These are phyloP conservation scores for Netelia fuscicornis DNA, from an alignment of 2,888 invertebrate species.

Conservation along the genomic window DNA sequence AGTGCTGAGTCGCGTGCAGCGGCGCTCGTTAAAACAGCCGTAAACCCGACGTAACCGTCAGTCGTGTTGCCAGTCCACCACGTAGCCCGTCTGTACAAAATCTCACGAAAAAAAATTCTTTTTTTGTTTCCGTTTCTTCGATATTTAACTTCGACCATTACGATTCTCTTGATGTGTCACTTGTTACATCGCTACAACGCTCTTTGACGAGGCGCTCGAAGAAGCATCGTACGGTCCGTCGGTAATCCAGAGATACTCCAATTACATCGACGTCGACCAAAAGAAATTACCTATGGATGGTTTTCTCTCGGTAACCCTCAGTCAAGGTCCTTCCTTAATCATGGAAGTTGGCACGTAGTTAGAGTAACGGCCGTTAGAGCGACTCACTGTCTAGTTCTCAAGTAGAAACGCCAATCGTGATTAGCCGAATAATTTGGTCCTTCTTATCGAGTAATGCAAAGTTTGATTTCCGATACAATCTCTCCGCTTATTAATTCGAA, in stretches of 20 bases:
- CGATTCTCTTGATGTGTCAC: background rate
- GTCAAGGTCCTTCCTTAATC: conserved; percentile 60
- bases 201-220: background rate
- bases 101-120: conserved; percentile 62
- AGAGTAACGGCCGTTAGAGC: conserved; percentile 79
- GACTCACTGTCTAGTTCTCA: conserved; percentile 76
- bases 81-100: conserved; percentile 61
- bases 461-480: background rate
- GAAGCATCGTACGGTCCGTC: conserved; percentile 51
- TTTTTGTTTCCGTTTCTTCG: conserved; percentile 31
- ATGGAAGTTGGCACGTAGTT: conserved; percentile 75
- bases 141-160: background rate
- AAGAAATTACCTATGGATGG: conserved; percentile 61
- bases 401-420: conserved; percentile 45
- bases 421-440: background rate
- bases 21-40: conserved; percentile 84
- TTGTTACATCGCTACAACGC: too few species aligned
- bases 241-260: conserved; percentile 66
- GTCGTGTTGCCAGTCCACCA: conserved; percentile 72
- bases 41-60: conserved; percentile 83
- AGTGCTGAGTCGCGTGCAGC: conserved; percentile 84
- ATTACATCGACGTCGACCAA: conserved; percentile 35
- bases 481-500: too few species aligned
- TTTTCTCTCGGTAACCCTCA: conserved; percentile 45
- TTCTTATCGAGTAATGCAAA: background rate